Conservation (phyloP, 2,888 invertebrate species). For the Gastrophysa polygoni region DNA sequence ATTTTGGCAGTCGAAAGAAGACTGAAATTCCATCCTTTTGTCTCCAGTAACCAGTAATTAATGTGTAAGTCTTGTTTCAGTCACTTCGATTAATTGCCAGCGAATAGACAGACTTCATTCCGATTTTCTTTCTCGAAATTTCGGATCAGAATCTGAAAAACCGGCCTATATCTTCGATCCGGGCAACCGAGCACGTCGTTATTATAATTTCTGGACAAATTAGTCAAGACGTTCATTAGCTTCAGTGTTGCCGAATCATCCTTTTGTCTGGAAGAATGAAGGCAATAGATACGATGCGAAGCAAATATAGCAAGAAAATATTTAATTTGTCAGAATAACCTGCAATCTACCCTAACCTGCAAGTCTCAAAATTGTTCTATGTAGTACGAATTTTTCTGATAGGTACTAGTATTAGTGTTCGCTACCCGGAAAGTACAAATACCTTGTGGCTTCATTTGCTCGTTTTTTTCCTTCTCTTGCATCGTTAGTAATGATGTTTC, state of each 20-base stretch:
- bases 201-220: slow-evolving; percentile 31
- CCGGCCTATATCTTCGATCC: slow-evolving; percentile 22
- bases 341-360: no score
- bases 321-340: no score
- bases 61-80: slow-evolving; percentile 54
- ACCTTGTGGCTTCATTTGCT: no score
- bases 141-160: not conserved
- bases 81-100: slow-evolving; percentile 53
- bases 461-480: no score
- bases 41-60: slow-evolving; percentile 51
- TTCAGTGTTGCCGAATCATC: not conserved
- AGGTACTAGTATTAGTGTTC: no score
- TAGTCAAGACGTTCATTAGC: not conserved
- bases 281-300: no score
- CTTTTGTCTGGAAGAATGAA: no score
- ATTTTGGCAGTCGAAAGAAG: slow-evolving; percentile 31
- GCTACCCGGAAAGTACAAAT: no score
- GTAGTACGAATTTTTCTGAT: no score
- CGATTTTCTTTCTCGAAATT: not conserved
- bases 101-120: slow-evolving; percentile 36
- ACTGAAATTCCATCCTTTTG: slow-evolving; percentile 44
- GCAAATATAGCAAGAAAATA: no score
- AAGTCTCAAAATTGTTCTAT: no score
- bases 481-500: no score
- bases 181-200: slow-evolving; percentile 22